Evolutionary conservation across 1,140 invertebrate species (phyloP).

Genomic region (Zaprionus ornatus): DNA sequence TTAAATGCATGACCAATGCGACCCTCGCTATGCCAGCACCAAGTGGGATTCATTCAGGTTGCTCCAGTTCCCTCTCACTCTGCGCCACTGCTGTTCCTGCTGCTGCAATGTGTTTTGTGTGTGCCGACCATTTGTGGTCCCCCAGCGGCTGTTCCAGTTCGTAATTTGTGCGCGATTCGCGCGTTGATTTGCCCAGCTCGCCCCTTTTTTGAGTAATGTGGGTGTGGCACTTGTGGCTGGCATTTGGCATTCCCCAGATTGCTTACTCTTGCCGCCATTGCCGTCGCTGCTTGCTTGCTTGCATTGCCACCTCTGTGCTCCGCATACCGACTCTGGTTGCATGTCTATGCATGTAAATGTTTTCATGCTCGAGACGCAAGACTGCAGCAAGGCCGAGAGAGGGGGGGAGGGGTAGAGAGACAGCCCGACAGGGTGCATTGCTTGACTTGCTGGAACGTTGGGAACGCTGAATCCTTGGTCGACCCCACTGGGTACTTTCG

Average conservation of each 20-base stretch:
- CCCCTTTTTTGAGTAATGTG: slow-evolving; percentile 38
- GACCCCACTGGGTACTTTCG: slow-evolving; percentile 9
- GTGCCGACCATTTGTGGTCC: slow-evolving; percentile 61
- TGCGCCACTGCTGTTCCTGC: background rate
- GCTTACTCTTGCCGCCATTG: slow-evolving; percentile 28
- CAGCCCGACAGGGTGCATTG: background rate
- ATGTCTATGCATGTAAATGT: slow-evolving; percentile 75
- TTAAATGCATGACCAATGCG: slow-evolving; percentile 72
- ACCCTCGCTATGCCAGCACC: slow-evolving; percentile 10
- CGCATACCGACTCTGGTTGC: slow-evolving; percentile 38
- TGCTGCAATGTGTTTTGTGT: slow-evolving; percentile 39
- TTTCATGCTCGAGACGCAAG: slow-evolving; percentile 54
- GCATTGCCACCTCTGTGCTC: slow-evolving; percentile 15
- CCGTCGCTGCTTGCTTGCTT: slow-evolving; percentile 8
- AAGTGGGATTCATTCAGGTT: background rate
- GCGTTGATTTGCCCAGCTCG: slow-evolving; percentile 45
- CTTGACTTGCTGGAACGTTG: too few relatives aligned
- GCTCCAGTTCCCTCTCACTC: background rate
- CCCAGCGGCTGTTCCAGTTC: slow-evolving; percentile 42
- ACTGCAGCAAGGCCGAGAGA: slow-evolving; percentile 1
- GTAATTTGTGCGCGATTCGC: slow-evolving; percentile 64
- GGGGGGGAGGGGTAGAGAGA: background rate
- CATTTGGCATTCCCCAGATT: slow-evolving; percentile 52
- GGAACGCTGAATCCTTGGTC: background rate
- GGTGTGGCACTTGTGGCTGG: slow-evolving; percentile 47